These are phyloP conservation scores for Edolisoma coerulescens DNA, from an alignment of 2,113 vertebrate species.

Conservation along the genomic window DNA sequence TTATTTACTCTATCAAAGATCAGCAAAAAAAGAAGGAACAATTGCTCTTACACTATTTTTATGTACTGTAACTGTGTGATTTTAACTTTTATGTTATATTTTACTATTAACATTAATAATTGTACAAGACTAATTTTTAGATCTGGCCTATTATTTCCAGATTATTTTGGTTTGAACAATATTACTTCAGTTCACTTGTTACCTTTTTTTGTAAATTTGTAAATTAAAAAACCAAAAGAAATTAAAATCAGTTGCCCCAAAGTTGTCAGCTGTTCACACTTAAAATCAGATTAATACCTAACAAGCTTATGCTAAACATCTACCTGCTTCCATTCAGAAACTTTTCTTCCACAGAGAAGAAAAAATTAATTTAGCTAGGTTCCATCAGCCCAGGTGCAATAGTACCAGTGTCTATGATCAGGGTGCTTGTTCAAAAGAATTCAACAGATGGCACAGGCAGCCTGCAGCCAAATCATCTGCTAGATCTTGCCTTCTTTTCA, in stretches of 20 bases:
- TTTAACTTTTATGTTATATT: neutral
- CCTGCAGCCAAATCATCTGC: neutral
- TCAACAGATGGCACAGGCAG: neutral
- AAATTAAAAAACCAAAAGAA: neutral
- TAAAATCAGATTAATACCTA: neutral
- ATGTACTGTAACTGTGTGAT: neutral
- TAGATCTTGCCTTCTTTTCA: neutral
- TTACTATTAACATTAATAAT: neutral
- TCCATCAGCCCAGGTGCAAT: neutral
- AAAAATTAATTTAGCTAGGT: neutral
- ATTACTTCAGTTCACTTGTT: neutral
- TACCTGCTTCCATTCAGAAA: neutral
- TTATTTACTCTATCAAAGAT: neutral
- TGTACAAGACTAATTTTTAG: neutral
- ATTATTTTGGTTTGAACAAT: neutral
- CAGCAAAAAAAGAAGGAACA: neutral
- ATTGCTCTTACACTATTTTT: neutral
- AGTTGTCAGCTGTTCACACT: neutral
- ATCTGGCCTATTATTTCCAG: neutral
- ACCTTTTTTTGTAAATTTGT: neutral
- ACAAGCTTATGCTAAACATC: neutral
- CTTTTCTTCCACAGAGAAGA: neutral
- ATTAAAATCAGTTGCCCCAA: neutral
- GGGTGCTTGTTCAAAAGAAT: neutral
- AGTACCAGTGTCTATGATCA: neutral